Evolutionary conservation across 2,113 vertebrate species (phyloP).

Genomic region (Fulmarus glacialis): DNA sequence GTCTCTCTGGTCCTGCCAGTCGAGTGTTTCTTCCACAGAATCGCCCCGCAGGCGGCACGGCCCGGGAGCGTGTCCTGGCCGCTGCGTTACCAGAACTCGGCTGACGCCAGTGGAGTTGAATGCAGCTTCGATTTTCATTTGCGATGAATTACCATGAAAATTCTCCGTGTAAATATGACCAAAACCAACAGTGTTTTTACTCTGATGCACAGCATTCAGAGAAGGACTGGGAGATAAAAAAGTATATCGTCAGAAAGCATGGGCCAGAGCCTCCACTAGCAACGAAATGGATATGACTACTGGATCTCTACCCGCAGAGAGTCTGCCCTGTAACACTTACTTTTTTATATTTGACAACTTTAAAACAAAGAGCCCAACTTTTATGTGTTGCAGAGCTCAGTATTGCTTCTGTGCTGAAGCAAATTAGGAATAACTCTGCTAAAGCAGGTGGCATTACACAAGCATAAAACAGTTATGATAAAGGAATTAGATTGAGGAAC

Average conservation of each 20-base stretch:
- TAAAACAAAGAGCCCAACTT: not conserved
- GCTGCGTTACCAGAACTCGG: rapidly evolving
- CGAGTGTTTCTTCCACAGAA: not conserved
- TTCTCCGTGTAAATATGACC: not conserved
- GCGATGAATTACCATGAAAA: not conserved
- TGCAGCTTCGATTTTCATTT: not conserved
- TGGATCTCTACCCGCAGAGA: not conserved
- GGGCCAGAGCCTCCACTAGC: not conserved
- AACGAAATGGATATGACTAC: not conserved
- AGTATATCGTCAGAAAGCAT: not conserved
- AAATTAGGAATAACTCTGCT: not conserved
- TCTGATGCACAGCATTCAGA: not conserved
- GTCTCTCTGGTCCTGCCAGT: not conserved
- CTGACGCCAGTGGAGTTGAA: not conserved
- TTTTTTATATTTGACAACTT: not conserved
- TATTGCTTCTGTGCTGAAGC: not conserved
- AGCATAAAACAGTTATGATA: not conserved
- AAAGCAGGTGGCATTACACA: not conserved
- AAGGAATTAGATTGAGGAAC: not conserved
- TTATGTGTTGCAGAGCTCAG: not conserved
- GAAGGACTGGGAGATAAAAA: not conserved
- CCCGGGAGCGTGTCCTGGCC: not conserved
- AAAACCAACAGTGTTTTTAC: rapidly evolving
- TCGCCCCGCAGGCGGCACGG: not conserved
- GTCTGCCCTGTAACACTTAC: not conserved